Evolutionary conservation across 2,113 vertebrate genomes (phyloP).

Genomic region (western clawed frog (Xenopus tropicalis)): UCB_Xtro_10.0 CM004447.2:54041001-54041500

Average conservation of each 20-base stretch:
- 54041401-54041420: background rate
- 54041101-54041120: constrained; percentile 17
- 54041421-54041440: background rate
- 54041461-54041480: background rate
- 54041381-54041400: background rate
- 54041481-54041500: no score
- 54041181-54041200: constrained; percentile 21
- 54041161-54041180: constrained; percentile 31
- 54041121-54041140: constrained; percentile 9
- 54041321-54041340: constrained; percentile 15
- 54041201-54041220: constrained; percentile 32
- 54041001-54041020: background rate
- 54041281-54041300: background rate
- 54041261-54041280: constrained; percentile 17
- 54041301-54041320: constrained; percentile 15
- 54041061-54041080: no score
- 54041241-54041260: constrained; percentile 25
- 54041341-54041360: constrained; percentile 24
- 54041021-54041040: background rate
- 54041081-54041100: background rate
- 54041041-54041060: no score
- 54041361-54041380: background rate
- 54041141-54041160: constrained; percentile 29
- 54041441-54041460: background rate
- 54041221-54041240: constrained; percentile 38